Evolutionary conservation across 2,113 vertebrate genomes (phyloP).

Genomic region (Reinhardtius hippoglossoides): DNA sequence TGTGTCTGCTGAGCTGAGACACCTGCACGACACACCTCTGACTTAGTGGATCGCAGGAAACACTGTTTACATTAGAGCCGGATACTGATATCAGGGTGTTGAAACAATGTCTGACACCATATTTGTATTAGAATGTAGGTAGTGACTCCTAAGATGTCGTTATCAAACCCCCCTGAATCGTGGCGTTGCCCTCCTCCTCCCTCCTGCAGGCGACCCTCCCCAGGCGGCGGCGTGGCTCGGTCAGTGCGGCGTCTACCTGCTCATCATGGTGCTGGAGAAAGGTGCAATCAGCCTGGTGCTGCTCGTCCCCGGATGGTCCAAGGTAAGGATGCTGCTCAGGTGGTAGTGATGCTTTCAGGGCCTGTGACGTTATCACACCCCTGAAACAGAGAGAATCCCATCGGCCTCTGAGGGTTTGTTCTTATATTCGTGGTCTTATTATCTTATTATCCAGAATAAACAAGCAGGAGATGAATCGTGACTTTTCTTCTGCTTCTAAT

Average conservation of each 20-base stretch:
- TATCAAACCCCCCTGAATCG: too few relatives aligned
- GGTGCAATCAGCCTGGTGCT: slow-evolving; percentile 80
- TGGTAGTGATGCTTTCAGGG: neutral
- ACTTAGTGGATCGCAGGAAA: neutral
- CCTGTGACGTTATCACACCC: too few relatives aligned
- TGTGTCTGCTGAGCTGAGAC: slow-evolving; percentile 44
- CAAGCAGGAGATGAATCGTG: neutral
- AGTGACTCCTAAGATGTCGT: too few relatives aligned
- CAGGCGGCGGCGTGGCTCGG: slow-evolving; percentile 81
- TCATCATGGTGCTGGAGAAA: slow-evolving; percentile 86
- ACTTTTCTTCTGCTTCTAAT: too few relatives aligned
- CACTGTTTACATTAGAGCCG: neutral
- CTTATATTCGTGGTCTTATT: too few relatives aligned
- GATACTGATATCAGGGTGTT: neutral
- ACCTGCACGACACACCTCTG: slow-evolving; percentile 19
- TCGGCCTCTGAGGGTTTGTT: too few relatives aligned
- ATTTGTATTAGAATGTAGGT: too few relatives aligned
- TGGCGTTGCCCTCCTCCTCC: neutral
- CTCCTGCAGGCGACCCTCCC: slow-evolving; percentile 78
- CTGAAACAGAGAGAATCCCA: neutral
- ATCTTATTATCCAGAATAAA: slow-evolving; percentile 7
- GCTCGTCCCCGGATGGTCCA: slow-evolving; percentile 84
- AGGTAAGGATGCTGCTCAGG: slow-evolving; percentile 61
- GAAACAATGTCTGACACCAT: too few relatives aligned
- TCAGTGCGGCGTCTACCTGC: slow-evolving; percentile 83